These are phyloP conservation scores for Nautilus pompilius DNA, from an alignment of 1,140 invertebrate genomes.

Conservation along the genomic window DNA sequence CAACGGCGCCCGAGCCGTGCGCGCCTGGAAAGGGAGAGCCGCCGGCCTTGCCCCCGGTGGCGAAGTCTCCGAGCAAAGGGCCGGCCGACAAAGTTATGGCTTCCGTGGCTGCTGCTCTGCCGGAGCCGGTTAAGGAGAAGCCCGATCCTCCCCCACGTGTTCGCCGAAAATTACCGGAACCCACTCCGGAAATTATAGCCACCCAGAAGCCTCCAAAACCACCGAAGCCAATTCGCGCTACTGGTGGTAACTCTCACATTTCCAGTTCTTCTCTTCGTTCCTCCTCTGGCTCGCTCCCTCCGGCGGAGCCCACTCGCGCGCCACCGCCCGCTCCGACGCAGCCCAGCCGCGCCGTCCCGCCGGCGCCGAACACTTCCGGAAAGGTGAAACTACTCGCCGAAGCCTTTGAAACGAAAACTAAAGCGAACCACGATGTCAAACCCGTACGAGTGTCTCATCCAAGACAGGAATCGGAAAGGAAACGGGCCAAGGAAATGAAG, in stretches of 20 bases:
- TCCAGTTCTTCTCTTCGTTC: too few relatives aligned
- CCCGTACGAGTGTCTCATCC: neutral
- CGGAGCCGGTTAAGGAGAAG: constrained; percentile 18
- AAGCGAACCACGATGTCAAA: constrained; percentile 7
- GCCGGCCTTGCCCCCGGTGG: neutral
- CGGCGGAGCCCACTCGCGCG: neutral
- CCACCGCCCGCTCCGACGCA: constrained; percentile 4
- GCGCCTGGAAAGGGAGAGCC: neutral
- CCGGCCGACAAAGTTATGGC: neutral
- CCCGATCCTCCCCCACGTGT: constrained; percentile 29
- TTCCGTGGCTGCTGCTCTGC: constrained; percentile 5
- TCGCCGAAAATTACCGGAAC: constrained; percentile 41
- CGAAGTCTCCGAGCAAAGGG: neutral
- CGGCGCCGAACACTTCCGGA: neutral
- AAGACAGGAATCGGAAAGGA: constrained; percentile 24
- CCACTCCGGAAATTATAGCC: constrained; percentile 33
- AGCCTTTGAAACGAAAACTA: constrained; percentile 8
- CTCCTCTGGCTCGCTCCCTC: too few relatives aligned
- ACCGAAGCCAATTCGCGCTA: neutral
- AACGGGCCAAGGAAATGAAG: constrained; percentile 45
- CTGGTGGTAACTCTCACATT: too few relatives aligned
- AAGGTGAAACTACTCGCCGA: constrained; percentile 10
- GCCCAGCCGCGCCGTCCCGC: neutral
- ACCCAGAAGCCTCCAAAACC: constrained; percentile 14
- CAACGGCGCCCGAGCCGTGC: too few relatives aligned